Evolutionary conservation across 2,797 vertebrate genomes (phyloP).

Genomic region (Peromyscus aztecus): DNA sequence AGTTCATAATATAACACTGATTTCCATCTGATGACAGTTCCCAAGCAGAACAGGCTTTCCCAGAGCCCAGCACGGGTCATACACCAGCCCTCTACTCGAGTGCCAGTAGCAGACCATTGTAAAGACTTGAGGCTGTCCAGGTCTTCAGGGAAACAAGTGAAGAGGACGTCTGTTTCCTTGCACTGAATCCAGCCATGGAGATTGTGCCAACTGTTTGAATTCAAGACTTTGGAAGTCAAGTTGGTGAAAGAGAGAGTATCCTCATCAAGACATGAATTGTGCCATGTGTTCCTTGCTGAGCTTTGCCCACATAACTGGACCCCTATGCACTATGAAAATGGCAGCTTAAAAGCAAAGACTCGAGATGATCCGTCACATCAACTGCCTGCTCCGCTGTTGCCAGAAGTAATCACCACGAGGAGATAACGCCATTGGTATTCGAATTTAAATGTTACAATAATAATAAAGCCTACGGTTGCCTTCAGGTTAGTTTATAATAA

Average conservation of each 20-base stretch:
- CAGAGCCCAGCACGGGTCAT: background rate
- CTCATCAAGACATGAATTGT: background rate
- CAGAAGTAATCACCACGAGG: conserved; percentile 76
- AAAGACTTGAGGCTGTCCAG: conserved; percentile 2
- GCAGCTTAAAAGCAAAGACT: conserved; percentile 51
- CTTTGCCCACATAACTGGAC: background rate
- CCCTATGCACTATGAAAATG: conserved; percentile 20
- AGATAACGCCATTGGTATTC: conserved; percentile 86
- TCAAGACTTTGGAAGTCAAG: background rate
- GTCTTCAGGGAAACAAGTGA: conserved; percentile 7
- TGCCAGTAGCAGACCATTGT: background rate
- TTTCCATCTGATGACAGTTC: conserved; percentile 9
- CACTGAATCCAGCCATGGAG: background rate
- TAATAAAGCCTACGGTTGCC: conserved; percentile 84
- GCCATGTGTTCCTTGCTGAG: background rate
- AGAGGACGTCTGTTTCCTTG: background rate
- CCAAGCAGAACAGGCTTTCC: conserved; percentile 45
- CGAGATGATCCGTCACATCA: background rate
- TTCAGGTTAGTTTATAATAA: conserved; percentile 85
- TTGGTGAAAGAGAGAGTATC: background rate
- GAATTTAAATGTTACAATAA: conserved; percentile 87
- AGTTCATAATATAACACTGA: background rate
- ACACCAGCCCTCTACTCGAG: background rate
- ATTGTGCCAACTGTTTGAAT: background rate
- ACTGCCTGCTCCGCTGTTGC: background rate